Evolutionary conservation across 1,140 invertebrate genomes (phyloP), one percentile per base, ranked within the genome.

Genomic region (Nephotettix cincticeps): DNA sequence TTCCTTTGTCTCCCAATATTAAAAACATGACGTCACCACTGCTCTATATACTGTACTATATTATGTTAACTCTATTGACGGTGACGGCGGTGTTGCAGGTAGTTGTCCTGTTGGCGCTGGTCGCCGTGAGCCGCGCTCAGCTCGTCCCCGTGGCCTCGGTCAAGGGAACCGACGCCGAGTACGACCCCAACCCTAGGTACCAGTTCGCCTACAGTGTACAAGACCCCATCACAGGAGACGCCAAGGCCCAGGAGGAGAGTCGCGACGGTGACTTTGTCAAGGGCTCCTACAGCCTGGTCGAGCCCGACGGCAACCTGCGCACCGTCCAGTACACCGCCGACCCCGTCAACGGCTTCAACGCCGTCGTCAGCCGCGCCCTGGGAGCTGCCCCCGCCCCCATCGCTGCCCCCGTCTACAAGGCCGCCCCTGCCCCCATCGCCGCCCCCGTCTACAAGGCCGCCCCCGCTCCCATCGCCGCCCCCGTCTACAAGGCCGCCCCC

Each of bases 331-430:
- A 89, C 72, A 85, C 84, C 4, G 86, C 86, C 3, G 87, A 88
- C 73, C 74, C 81, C 21, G 83, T 87, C 65, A 85, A 85, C 72
- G 88, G 88, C 58, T 89, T 88, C 79, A 88, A 88, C 78, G 88
- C 88, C 6, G 84, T 88, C 30, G 87, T 89, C 0, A 84, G 85
- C 65, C 83, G 86, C 73, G 70, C 30, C 68, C 76, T 13, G 14
- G 71, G 72, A 1, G 56, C 51, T 47, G 68, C 47, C 17, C 45
- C 75, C 9, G 68, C 65, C 27, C 11, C 47, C 17, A 27, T 29
- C 9, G 68, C 58, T 27, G 47, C 47, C 30, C 9, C 21, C 9
- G 51, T 29, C 27, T 28, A 30, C 30, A 56, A 25, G 25, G 54
- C 54, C 21, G 54, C 29, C 19, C 27, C 68, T 9, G 19, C 36